These are phyloP conservation scores for Australoheros scitulus DNA, from an alignment of 2,113 vertebrate species.

Conservation along the genomic window DNA sequence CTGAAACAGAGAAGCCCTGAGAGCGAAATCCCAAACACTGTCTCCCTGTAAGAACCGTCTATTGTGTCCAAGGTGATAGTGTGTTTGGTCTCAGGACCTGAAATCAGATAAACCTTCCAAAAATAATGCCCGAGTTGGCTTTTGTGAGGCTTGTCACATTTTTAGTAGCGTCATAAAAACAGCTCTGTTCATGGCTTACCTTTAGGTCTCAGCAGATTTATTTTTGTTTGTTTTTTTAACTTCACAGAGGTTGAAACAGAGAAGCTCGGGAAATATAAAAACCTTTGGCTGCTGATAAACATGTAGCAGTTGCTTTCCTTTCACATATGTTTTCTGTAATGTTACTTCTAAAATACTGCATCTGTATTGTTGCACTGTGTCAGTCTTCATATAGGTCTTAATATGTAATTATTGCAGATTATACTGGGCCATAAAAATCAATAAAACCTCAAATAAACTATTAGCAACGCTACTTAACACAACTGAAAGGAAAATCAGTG, in stretches of 20 bases:
- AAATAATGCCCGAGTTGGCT: conserved; percentile 15
- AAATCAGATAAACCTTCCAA: conserved; percentile 54
- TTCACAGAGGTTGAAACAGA: background rate
- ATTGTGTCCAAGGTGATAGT: conserved; percentile 46
- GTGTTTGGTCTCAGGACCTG: conserved; percentile 53
- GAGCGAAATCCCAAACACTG: conserved; percentile 40
- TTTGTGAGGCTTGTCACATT: conserved; percentile 17
- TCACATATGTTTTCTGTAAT: background rate
- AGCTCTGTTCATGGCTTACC: conserved; percentile 20
- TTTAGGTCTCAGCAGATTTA: conserved; percentile 1
- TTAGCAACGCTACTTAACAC: background rate
- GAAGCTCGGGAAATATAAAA: background rate
- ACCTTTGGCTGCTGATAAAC: background rate
- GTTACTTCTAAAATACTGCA: background rate
- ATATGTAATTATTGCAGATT: background rate
- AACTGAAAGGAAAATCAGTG: background rate
- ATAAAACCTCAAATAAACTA: background rate
- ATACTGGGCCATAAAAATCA: no score
- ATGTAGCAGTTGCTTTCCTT: background rate
- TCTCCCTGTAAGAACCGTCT: conserved; percentile 38
- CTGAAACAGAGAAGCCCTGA: conserved; percentile 39
- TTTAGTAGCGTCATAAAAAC: conserved; percentile 24
- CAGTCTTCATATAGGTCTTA: background rate
- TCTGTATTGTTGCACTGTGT: background rate
- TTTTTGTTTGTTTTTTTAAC: background rate